phyloP scores from a whole-genome alignment of 2,113 vertebrate species.

The Vulpes lagopus region DNA sequence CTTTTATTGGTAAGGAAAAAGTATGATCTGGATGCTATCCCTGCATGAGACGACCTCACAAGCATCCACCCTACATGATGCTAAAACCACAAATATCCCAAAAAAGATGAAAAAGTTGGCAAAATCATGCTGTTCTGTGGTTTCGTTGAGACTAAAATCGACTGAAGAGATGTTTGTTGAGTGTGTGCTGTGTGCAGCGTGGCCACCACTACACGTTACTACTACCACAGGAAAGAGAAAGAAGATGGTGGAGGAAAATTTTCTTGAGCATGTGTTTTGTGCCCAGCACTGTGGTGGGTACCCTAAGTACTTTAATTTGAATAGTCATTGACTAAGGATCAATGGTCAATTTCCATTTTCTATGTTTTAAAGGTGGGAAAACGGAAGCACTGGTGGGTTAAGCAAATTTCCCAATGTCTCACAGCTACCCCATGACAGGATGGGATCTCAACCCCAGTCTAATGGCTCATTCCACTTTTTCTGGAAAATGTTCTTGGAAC shows the following conservation, averaged over 20 bases:
- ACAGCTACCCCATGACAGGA: not conserved
- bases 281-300: accelerated
- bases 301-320: not conserved
- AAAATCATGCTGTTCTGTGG: not conserved
- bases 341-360: not conserved
- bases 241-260: not conserved
- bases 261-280: not conserved
- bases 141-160: not conserved
- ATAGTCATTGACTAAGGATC: not conserved
- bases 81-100: not conserved
- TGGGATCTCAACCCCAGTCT: not conserved
- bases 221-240: not conserved
- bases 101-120: not conserved
- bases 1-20: not conserved
- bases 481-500: not conserved
- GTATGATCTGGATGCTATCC: not conserved
- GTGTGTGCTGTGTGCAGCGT: not conserved
- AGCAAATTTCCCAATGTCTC: not conserved
- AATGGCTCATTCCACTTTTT: not conserved
- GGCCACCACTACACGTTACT: no score
- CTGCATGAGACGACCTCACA: not conserved
- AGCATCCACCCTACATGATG: not conserved
- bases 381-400: not conserved
- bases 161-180: not conserved
- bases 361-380: not conserved